Evolutionary conservation across 2,888 invertebrate genomes (phyloP).

Genomic region (Copidosoma aretas): DNA sequence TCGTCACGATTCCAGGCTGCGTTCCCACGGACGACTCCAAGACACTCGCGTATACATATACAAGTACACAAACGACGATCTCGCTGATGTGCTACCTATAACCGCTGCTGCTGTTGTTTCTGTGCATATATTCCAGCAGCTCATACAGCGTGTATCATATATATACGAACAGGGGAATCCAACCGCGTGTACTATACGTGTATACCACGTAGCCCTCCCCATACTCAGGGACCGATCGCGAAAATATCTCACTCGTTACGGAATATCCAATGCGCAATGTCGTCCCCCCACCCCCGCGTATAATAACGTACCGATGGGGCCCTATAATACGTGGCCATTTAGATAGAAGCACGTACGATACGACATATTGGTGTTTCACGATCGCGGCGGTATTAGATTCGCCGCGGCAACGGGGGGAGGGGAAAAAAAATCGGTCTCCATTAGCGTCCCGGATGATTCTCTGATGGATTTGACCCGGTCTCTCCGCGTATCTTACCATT

Average conservation of each 20-base stretch:
- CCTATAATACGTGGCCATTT: neutral
- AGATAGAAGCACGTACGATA: too few relatives aligned
- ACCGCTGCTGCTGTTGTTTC: too few relatives aligned
- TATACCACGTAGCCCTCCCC: neutral
- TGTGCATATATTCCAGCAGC: neutral
- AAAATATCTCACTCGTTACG: conserved; percentile 43
- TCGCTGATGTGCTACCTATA: neutral
- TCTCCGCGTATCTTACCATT: too few relatives aligned
- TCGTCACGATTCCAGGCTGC: conserved; percentile 40
- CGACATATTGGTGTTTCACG: neutral
- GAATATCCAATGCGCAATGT: conserved; percentile 43
- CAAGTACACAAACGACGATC: conserved; percentile 20
- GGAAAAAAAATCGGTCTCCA: too few relatives aligned
- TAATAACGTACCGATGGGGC: neutral
- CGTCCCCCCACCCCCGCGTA: neutral
- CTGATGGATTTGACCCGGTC: too few relatives aligned
- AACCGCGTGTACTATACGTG: neutral
- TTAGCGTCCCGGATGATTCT: too few relatives aligned
- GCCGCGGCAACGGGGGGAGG: too few relatives aligned
- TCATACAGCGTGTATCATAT: neutral
- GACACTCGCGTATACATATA: conserved; percentile 27
- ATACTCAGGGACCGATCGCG: conserved; percentile 18
- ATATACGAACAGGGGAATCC: neutral
- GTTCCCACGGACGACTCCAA: conserved; percentile 36
- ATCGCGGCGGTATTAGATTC: too few relatives aligned